A percentile compares a stretch with the other conserved stretches of the same genome.
Conservation (phyloP, 2,888 invertebrate genomes). For the Acronicta alni region DNA sequence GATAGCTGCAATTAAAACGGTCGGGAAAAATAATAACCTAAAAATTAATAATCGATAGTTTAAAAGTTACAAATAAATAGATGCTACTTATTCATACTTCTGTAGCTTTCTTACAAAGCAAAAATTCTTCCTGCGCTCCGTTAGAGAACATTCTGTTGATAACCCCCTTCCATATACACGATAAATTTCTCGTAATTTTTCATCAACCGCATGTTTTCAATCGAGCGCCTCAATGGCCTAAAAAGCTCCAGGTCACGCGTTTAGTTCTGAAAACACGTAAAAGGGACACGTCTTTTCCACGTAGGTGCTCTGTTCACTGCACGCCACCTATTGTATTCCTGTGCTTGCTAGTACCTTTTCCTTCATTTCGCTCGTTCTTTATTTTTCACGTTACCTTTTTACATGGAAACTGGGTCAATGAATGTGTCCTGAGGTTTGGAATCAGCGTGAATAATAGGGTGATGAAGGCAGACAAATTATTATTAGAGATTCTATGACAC, state of each 20-base stretch:
- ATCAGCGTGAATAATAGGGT: slow-evolving; percentile 64
- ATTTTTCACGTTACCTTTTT: slow-evolving; percentile 69
- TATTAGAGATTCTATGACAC: no score
- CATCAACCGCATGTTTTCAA: not conserved
- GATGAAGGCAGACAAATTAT: slow-evolving; percentile 6
- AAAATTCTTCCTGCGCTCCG: no score
- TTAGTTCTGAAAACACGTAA: slow-evolving; percentile 34
- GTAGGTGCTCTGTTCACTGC: slow-evolving; percentile 34
- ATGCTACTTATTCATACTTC: no score
- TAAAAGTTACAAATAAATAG: no score
- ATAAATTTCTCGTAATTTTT: not conserved
- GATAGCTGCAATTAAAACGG: no score
- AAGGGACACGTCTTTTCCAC: slow-evolving; percentile 53
- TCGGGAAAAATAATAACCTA: no score
- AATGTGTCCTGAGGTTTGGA: slow-evolving; percentile 60
- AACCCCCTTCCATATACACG: not conserved
- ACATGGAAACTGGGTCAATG: slow-evolving; percentile 72
- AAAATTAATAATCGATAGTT: no score
- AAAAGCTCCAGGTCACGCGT: slow-evolving; percentile 24
- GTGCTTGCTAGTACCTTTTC: slow-evolving; percentile 71
- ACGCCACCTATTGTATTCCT: slow-evolving; percentile 65
- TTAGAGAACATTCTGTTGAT: no score
- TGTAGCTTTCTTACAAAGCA: no score
- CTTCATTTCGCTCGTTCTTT: slow-evolving; percentile 74
- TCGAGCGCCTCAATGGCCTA: slow-evolving; percentile 3